Conservation (phyloP, 2,797 vertebrate genomes). For the Cirrhinus mrigala region DNA sequence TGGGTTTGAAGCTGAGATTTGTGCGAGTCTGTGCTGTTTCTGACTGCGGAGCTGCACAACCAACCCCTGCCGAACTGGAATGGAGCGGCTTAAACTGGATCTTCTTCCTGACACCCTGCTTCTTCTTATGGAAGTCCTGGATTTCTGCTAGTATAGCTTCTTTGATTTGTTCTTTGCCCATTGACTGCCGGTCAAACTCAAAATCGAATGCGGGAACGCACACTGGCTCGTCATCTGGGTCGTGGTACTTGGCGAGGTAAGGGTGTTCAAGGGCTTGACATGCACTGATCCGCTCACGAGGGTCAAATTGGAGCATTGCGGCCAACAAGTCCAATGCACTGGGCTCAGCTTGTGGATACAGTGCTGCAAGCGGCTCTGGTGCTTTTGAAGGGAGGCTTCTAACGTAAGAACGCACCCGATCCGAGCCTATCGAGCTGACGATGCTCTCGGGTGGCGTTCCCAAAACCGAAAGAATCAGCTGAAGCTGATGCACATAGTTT, state of each 20-base stretch:
- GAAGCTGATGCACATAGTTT: conserved; percentile 92
- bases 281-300: conserved; percentile 84
- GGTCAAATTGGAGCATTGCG: conserved; percentile 88
- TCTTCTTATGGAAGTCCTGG: conserved; percentile 87
- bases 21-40: conserved; percentile 63
- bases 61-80: conserved; percentile 57
- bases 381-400: conserved; percentile 85
- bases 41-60: conserved; percentile 48
- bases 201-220: conserved; percentile 95
- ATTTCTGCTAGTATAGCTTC: conserved; percentile 93
- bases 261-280: conserved; percentile 87
- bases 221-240: conserved; percentile 90
- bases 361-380: conserved; percentile 82
- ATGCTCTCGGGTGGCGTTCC: conserved; percentile 87
- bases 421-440: conserved; percentile 86
- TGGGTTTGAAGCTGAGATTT: conserved; percentile 49
- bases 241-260: conserved; percentile 92
- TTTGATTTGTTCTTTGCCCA: conserved; percentile 89
- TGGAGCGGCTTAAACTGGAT: conserved; percentile 86
- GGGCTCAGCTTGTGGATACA: conserved; percentile 86
- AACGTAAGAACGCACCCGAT: conserved; percentile 89
- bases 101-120: conserved; percentile 82
- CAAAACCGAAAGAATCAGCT: conserved; percentile 89
- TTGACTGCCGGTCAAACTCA: conserved; percentile 86
- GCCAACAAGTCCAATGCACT: conserved; percentile 83